phyloP scores from a whole-genome alignment of 2,113 vertebrate species.

The Cyprinus carpio region DNA sequence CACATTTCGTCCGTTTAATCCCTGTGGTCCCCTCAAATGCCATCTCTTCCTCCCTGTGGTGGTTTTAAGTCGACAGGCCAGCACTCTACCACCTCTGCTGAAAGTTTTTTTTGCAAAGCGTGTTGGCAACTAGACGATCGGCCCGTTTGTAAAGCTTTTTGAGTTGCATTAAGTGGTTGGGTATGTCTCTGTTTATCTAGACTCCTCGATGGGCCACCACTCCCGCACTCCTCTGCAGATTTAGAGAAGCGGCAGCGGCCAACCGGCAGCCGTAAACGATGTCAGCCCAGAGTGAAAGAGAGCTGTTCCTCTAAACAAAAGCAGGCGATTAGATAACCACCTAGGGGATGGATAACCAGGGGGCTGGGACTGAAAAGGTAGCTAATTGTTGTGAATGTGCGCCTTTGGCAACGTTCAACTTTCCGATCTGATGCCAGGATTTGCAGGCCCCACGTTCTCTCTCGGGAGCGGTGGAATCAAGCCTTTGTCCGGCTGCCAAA shows the following conservation, averaged over 20 bases:
- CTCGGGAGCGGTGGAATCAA: constrained; percentile 64
- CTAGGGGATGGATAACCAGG: constrained; percentile 58
- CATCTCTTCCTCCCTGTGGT: constrained; percentile 10
- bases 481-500: constrained; percentile 66
- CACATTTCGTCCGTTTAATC: constrained; percentile 45
- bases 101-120: constrained; percentile 17
- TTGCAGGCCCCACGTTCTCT: constrained; percentile 48
- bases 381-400: constrained; percentile 69
- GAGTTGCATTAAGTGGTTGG: constrained; percentile 38
- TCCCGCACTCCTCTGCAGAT: constrained; percentile 26
- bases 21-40: constrained; percentile 31
- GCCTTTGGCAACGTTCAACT: constrained; percentile 66
- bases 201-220: constrained; percentile 40
- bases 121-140: constrained; percentile 1
- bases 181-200: constrained; percentile 45
- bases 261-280: constrained; percentile 52
- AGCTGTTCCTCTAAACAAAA: constrained; percentile 64
- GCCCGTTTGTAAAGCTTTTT: constrained; percentile 8
- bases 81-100: background rate
- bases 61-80: constrained; percentile 17
- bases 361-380: constrained; percentile 63
- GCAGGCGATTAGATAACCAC: constrained; percentile 64
- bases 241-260: constrained; percentile 21
- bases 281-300: constrained; percentile 55
- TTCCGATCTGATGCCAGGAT: constrained; percentile 67